phyloP scores from a whole-genome alignment of 2,113 vertebrate genomes.

The Oplegnathus fasciatus region DNA sequence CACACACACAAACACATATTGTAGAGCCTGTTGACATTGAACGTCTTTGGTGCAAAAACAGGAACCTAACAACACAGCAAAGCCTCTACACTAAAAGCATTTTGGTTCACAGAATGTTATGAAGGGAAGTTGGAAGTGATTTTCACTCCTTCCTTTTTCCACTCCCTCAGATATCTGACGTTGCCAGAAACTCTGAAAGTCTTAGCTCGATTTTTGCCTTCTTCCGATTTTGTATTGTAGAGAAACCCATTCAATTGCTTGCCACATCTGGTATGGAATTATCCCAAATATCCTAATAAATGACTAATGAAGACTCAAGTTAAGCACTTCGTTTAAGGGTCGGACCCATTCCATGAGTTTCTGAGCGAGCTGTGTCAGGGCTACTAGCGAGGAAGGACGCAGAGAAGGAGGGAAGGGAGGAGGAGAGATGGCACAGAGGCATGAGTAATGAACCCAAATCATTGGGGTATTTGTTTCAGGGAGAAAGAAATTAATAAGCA shows the following conservation, averaged over 20 bases:
- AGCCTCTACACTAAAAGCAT: neutral
- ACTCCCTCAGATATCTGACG: neutral
- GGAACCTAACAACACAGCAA: constrained; percentile 7
- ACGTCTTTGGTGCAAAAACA: neutral
- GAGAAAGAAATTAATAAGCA: constrained; percentile 77
- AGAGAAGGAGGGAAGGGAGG: neutral
- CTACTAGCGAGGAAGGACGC: neutral
- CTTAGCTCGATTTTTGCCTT: neutral
- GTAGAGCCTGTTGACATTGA: neutral
- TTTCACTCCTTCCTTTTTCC: neutral
- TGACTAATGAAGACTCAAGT: constrained; percentile 55
- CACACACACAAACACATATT: neutral
- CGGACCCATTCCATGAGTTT: constrained; percentile 26
- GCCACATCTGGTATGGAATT: neutral
- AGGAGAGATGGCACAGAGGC: neutral
- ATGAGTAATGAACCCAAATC: constrained; percentile 64
- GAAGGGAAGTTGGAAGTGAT: neutral
- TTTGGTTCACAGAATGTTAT: neutral
- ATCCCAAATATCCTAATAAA: neutral
- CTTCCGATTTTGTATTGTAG: neutral
- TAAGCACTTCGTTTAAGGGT: constrained; percentile 48
- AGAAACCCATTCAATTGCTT: neutral
- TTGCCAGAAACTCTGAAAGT: neutral
- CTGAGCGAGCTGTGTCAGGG: constrained; percentile 20
- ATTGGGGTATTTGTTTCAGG: constrained; percentile 78